Percentiles rank a stretch among this genome's conserved stretches.
These are phyloP conservation scores for Xylocopa sonorina DNA, from an alignment of 1,140 invertebrate genomes.

Conservation along the genomic window DNA sequence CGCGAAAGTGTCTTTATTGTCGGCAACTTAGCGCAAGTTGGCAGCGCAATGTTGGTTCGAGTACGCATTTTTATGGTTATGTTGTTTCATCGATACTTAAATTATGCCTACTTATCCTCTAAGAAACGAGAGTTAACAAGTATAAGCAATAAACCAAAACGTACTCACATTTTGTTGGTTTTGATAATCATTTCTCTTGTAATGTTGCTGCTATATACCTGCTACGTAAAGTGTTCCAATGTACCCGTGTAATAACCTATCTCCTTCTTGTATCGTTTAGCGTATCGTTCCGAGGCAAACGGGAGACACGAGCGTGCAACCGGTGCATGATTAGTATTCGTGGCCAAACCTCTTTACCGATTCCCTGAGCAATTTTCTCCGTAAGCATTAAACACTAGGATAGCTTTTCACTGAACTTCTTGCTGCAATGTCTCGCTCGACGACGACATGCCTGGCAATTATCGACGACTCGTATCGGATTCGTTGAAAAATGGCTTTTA, in stretches of 20 bases:
- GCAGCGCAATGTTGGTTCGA: too few species aligned
- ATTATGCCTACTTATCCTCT: background rate
- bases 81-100: background rate
- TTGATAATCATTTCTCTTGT: constrained; percentile 8
- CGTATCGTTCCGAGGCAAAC: constrained; percentile 30
- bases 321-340: constrained; percentile 11
- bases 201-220: background rate
- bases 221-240: background rate
- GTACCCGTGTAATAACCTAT: constrained; percentile 26
- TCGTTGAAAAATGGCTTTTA: background rate
- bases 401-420: background rate
- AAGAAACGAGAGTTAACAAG: too few species aligned
- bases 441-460: background rate
- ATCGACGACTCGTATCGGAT: background rate
- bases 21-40: too few species aligned
- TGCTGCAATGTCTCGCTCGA: background rate
- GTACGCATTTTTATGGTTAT: background rate
- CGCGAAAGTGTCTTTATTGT: too few species aligned
- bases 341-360: constrained; percentile 11
- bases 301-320: constrained; percentile 17
- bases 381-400: constrained; percentile 7
- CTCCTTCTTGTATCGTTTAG: constrained; percentile 27
- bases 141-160: background rate
- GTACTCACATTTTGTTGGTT: constrained; percentile 14
- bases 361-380: background rate